Conservation (phyloP, 1,140 invertebrate genomes). For the Cydia amplana region DNA sequence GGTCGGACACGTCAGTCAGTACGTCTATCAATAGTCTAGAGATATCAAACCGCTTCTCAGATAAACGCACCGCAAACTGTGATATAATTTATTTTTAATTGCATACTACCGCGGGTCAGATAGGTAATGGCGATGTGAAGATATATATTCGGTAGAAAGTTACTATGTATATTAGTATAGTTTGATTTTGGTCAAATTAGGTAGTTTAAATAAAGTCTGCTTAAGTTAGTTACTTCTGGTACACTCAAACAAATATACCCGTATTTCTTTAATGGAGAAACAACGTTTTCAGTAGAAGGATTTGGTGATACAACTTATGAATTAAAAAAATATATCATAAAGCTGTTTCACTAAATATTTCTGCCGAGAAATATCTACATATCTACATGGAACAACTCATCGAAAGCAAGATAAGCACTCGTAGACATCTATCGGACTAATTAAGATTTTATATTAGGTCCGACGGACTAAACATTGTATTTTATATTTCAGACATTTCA, state of each 20-base stretch:
- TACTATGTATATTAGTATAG: background rate
- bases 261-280: too few species aligned
- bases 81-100: conserved; percentile 12
- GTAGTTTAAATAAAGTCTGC: background rate
- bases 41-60: background rate
- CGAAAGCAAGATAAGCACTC: background rate
- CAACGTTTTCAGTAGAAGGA: conserved; percentile 2
- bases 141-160: background rate
- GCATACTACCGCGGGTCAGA: background rate
- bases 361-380: conserved; percentile 7
- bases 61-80: background rate
- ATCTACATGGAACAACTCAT: background rate
- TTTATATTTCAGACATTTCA: too few species aligned
- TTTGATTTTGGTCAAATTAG: background rate
- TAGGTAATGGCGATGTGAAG: background rate
- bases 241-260: too few species aligned
- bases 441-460: too few species aligned
- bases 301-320: conserved; percentile 53
- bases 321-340: conserved; percentile 41
- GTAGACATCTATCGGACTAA: too few species aligned
- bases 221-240: too few species aligned
- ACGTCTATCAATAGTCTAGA: background rate
- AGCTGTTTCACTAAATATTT: conserved; percentile 50
- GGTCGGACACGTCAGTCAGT: background rate
- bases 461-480: too few species aligned